Evolutionary conservation across 2,888 invertebrate species (phyloP).

Genomic region (Phengaris alcon): DNA sequence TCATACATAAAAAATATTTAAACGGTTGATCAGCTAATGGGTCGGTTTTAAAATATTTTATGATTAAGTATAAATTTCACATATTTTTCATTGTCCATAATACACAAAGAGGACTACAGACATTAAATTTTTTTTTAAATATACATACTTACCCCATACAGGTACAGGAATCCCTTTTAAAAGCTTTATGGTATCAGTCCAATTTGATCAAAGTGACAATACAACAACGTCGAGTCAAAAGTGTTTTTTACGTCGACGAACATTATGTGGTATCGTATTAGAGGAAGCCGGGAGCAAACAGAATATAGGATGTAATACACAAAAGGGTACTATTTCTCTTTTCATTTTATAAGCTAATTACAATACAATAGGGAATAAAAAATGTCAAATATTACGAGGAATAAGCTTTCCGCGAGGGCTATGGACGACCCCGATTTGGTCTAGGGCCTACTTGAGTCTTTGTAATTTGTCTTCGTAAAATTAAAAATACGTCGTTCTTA

Average conservation of each 20-base stretch:
- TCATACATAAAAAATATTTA: too few relatives aligned
- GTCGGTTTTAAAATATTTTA: neutral
- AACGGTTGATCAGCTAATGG: neutral
- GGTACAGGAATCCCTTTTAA: neutral
- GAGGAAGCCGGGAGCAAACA: neutral
- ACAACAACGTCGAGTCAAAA: neutral
- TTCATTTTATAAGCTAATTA: constrained; percentile 7
- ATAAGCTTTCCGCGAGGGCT: neutral
- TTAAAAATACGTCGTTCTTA: too few relatives aligned
- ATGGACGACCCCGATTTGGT: too few relatives aligned
- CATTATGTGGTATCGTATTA: constrained; percentile 17
- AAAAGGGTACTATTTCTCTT: neutral
- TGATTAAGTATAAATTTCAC: neutral
- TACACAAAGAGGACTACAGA: neutral
- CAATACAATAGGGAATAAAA: constrained; percentile 2
- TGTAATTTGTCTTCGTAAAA: too few relatives aligned
- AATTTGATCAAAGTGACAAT: neutral
- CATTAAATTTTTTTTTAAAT: neutral
- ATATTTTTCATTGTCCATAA: neutral
- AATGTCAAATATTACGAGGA: neutral
- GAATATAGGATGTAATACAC: constrained; percentile 9
- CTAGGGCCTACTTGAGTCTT: too few relatives aligned
- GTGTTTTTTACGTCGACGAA: constrained; percentile 6
- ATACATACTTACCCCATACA: neutral
- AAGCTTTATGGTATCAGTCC: neutral